Evolutionary conservation across 2,113 vertebrate species (phyloP), one percentile per base, ranked within the genome.

Genomic region (Motacilla alba): DNA sequence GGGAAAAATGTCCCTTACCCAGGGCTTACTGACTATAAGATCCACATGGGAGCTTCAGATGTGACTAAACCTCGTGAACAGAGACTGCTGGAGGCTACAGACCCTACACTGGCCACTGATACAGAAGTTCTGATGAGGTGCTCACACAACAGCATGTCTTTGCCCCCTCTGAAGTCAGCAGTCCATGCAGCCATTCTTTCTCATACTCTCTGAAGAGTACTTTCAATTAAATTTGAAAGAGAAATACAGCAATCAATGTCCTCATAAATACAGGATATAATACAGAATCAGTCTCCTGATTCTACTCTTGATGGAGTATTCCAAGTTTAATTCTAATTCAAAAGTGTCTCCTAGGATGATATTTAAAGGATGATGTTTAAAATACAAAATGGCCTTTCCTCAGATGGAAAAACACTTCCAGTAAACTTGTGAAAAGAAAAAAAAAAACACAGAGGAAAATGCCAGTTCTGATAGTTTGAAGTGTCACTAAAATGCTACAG

Each of bases 31-130:
- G 64, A 67, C 15, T 28, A 28, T 37, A 21, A 0, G 0, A 50
- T 21, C 59, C 37, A 52, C 2, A 0, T 0, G 6, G 19, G 23
- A 63, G 43, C 58, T 77, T 81, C 50, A 67, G 46, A 23, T 66
- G 50, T 3, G 49, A 50, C 30, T 58, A 39, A 79, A 78, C 18
- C 39, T 63, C 0, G 0, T 22, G 7, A 69, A 58, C 0, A 6
- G 49, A 64, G 53, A 52, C 2, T 39, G n/a, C 39, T 64, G 43
- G 21, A 17, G 39, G 28, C 12, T 3, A 3, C 30, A 59, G 0
- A 1, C 8, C 37, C 53, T 33, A 5, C 17, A 27, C 1, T 2
- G 3, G 37, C n/a, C 75, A 35, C 46, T 15, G 44, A 59, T 17
- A 49, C 85, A 73, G 83, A 14, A 66, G 56, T 24, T 77, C 62